Evolutionary conservation across 1,140 invertebrate genomes (phyloP), one percentile per base, ranked within the genome.

Genomic region (Drosophila elegans): DNA sequence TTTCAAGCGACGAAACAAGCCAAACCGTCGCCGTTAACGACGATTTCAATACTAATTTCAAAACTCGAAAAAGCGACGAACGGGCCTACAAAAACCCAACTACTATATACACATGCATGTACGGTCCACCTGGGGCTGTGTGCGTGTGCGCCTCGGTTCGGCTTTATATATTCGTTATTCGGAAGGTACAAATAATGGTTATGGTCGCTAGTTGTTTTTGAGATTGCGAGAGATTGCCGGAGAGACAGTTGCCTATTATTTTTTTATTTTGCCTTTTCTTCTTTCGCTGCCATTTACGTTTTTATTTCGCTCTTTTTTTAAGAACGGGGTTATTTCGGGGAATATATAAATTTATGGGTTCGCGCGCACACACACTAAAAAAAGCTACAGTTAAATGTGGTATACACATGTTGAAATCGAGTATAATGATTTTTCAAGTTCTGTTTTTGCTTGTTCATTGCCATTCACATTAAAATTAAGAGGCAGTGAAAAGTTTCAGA

Each of bases 11-110:
- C 52, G 25, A 73, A 79, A 75, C 62, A 68, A 84, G 60, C 55
- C 62, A 76, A 75, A 85, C 81, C 81, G 84, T 75, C 78, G 60
- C 53, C 53, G 46, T 45, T 76, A 76, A 86, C 81, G 67, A 66
- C 74, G 78, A 71, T 85, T 85, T 85, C 78, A 85, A 85, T 85
- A 85, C 74, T 85, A 71, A 77, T 76, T 76, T 75, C 54, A 81
- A 86, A 85, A 86, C 84, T 88, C 84, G 69, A 83, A 86, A 86
- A 86, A 86, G 75, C 84, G 78, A 86, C 82, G 79, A 82, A 86
- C 80, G 73, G 68, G 83, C 83, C 83, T 86, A 86, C 79, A 82
- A 86, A 88, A 86, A 79, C 79, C 77, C 82, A 86, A 78, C 73
- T 77, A 78, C 73, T 77, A 77, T 78, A 77, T 77, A 69, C 49